These are phyloP conservation scores for Molothrus ater DNA, from an alignment of 2,797 vertebrate species.

Conservation along the genomic window DNA sequence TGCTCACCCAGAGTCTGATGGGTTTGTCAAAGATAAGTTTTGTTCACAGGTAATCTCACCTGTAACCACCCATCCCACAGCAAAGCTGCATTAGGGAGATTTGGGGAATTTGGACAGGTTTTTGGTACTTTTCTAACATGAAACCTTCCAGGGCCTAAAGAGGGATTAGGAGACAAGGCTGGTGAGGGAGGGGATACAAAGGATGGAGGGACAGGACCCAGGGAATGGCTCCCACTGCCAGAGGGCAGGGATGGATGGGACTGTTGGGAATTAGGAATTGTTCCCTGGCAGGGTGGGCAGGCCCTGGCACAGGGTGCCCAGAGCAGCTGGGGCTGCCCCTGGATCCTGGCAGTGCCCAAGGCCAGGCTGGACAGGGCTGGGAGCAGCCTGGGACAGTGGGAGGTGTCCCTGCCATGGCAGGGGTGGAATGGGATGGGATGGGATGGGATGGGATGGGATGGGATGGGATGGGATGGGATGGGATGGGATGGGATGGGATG, in stretches of 20 bases:
- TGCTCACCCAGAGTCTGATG: neutral
- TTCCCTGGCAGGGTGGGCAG: neutral
- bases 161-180: neutral
- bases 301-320: neutral
- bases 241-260: neutral
- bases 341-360: neutral
- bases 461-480: neutral
- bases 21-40: neutral
- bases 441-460: fast-evolving
- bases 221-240: neutral
- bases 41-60: neutral
- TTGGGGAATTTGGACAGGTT: neutral
- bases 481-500: fast-evolving
- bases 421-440: neutral
- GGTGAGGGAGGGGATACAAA: neutral
- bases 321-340: neutral
- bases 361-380: neutral
- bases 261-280: neutral
- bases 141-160: neutral
- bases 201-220: neutral
- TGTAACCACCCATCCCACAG: neutral
- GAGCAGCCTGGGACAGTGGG: neutral
- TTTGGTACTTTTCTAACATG: neutral
- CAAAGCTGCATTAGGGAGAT: neutral
- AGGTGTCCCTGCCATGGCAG: neutral